Conservation (phyloP, 2,888 invertebrate species). For the Dasysyrphus tricinctus region DNA sequence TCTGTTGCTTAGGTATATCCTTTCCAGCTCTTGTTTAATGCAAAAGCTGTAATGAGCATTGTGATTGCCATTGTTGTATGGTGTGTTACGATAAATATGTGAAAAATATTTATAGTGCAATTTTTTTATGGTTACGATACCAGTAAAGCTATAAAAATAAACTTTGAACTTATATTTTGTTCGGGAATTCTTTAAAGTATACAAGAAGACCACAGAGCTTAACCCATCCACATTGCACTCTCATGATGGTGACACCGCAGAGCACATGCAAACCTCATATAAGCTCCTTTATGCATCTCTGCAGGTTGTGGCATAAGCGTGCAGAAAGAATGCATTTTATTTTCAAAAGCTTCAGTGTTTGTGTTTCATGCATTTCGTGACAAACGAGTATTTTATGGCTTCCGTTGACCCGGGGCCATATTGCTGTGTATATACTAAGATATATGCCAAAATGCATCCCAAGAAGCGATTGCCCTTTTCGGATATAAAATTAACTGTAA, state of each 20-base stretch:
- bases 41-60: conserved; percentile 56
- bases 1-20: background rate
- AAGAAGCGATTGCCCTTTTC: conserved; percentile 82
- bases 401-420: conserved; percentile 81
- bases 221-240: conserved; percentile 33
- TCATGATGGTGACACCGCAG: conserved; percentile 40
- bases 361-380: conserved; percentile 81
- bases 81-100: conserved; percentile 35
- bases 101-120: conserved; percentile 75
- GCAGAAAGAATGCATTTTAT: conserved; percentile 52
- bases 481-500: conserved; percentile 83
- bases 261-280: conserved; percentile 34
- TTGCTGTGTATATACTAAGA: no score
- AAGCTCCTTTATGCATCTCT: background rate
- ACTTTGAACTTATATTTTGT: conserved; percentile 67
- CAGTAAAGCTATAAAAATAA: conserved; percentile 80
- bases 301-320: conserved; percentile 51
- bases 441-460: conserved; percentile 70
- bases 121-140: conserved; percentile 77
- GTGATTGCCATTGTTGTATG: conserved; percentile 56
- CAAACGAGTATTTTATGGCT: conserved; percentile 84
- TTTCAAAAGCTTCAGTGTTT: conserved; percentile 58
- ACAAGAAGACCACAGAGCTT: conserved; percentile 2
- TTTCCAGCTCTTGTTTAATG: conserved; percentile 31
- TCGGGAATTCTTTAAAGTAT: conserved; percentile 23